A percentile compares a stretch with the other conserved stretches of the same genome.
phyloP scores from a whole-genome alignment of 2,113 vertebrate genomes.

The Calidris pygmaea region DNA sequence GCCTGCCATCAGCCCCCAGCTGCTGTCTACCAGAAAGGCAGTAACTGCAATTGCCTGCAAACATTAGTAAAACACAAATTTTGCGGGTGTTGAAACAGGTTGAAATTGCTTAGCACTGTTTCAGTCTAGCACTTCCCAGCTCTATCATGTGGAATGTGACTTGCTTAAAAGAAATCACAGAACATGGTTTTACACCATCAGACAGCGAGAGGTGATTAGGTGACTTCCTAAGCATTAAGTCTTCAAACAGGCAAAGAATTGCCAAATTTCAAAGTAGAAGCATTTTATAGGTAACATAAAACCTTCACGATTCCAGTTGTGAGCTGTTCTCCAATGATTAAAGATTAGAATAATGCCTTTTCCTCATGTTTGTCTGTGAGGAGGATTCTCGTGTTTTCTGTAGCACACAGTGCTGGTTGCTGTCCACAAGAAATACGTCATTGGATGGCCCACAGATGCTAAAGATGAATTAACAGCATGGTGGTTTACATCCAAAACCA shows the following conservation, averaged over 20 bases:
- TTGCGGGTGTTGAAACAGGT: background rate
- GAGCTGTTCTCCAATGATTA: background rate
- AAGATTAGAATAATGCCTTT: background rate
- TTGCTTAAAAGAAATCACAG: background rate
- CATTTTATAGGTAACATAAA: background rate
- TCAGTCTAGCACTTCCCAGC: background rate
- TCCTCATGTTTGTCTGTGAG: background rate
- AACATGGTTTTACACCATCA: background rate
- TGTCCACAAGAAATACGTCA: background rate
- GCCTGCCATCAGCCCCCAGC: slow-evolving; percentile 62
- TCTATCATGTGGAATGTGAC: background rate
- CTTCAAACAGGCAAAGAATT: background rate
- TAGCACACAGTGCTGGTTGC: background rate
- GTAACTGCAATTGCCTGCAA: slow-evolving; percentile 25
- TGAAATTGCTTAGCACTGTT: background rate
- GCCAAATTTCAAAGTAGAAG: background rate
- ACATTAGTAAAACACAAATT: slow-evolving; percentile 49
- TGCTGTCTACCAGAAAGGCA: slow-evolving; percentile 59
- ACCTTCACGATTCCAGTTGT: background rate
- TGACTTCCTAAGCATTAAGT: background rate
- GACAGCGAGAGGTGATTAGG: background rate
- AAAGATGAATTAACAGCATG: background rate
- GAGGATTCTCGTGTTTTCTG: fast-evolving
- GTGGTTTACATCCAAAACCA: background rate
- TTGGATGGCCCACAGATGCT: background rate